Conservation (phyloP, 2,797 vertebrate genomes). For the Falco novaeseelandiae region DNA sequence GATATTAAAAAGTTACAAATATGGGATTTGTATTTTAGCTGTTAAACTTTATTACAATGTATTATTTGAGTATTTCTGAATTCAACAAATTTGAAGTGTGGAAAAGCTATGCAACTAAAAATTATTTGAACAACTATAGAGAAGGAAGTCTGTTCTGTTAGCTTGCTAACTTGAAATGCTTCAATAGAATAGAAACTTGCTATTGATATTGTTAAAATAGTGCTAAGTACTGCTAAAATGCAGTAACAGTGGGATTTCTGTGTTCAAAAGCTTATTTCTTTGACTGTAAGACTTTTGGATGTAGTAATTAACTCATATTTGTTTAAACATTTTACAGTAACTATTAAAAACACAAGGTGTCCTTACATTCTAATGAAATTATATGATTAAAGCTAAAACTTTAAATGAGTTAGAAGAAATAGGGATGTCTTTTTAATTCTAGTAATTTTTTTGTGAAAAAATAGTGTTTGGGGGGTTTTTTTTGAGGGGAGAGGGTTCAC, state of each 20-base stretch:
- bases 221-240: neutral
- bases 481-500: neutral
- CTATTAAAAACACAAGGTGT: neutral
- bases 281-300: neutral
- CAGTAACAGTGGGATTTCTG: neutral
- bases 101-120: neutral
- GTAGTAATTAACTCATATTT: neutral
- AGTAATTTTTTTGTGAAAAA: neutral
- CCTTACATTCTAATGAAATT: neutral
- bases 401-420: neutral
- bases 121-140: neutral
- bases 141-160: neutral
- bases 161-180: neutral
- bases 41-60: neutral
- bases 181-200: no score
- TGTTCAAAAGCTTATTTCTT: neutral
- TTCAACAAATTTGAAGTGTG: neutral
- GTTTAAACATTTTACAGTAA: neutral
- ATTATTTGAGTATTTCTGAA: neutral
- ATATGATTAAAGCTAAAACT: neutral
- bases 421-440: neutral
- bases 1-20: neutral
- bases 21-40: neutral
- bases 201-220: no score
- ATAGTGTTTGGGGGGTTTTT: fast-evolving